These are phyloP conservation scores for Herpailurus yagouaroundi DNA, from an alignment of 2,113 vertebrate species.

Conservation along the genomic window DNA sequence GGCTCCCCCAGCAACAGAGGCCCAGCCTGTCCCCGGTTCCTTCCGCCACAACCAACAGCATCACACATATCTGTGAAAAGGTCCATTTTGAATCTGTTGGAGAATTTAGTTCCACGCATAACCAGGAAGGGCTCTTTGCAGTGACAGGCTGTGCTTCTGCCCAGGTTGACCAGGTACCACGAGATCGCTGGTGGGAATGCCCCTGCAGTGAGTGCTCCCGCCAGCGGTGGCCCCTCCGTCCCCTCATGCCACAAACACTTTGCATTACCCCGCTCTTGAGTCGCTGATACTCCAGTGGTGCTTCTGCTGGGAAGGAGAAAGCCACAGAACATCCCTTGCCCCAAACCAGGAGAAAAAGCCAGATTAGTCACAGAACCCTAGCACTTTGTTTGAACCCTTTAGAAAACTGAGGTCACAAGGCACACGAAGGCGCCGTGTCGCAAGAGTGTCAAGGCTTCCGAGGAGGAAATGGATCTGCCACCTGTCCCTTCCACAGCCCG, in stretches of 20 bases:
- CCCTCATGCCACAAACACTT: background rate
- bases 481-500: background rate
- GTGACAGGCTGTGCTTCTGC: background rate
- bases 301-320: background rate
- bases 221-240: accelerated
- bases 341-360: background rate
- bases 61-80: too few relatives aligned
- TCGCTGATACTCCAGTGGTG: too few relatives aligned
- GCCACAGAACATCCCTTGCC: background rate
- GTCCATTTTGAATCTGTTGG: background rate
- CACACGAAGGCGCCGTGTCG: background rate
- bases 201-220: accelerated
- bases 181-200: accelerated
- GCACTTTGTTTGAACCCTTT: background rate
- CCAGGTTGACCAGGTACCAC: accelerated
- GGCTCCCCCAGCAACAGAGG: accelerated
- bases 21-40: background rate
- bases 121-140: accelerated
- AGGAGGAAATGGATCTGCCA: background rate
- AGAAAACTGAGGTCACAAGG: background rate
- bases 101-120: background rate
- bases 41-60: accelerated
- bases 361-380: background rate
- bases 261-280: background rate
- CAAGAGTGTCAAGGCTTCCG: background rate